Conservation (phyloP, 1,140 invertebrate genomes). For the Luehdorfia chinensis region DNA sequence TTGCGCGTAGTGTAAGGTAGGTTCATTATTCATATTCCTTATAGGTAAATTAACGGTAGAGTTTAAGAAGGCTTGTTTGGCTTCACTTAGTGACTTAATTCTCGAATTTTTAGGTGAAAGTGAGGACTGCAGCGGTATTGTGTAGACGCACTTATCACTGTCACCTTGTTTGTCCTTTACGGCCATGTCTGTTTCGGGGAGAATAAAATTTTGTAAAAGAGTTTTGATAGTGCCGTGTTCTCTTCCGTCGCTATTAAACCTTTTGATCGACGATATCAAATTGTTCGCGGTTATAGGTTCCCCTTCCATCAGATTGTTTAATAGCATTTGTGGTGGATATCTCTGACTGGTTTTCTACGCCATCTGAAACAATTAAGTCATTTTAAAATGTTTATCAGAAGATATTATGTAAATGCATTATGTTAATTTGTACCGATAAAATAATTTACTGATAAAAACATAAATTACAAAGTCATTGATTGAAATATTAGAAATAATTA, state of each 20-base stretch:
- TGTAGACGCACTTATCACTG: slow-evolving; percentile 53
- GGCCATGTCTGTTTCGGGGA: slow-evolving; percentile 62
- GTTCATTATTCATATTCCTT: slow-evolving; percentile 29
- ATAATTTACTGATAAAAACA: not conserved
- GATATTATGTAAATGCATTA: slow-evolving; percentile 24
- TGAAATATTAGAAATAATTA: not conserved
- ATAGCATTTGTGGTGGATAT: slow-evolving; percentile 58
- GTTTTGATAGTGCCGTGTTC: slow-evolving; percentile 58
- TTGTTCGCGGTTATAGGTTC: slow-evolving; percentile 50
- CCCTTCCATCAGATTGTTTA: slow-evolving; percentile 62
- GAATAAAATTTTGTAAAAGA: slow-evolving; percentile 58
- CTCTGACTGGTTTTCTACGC: slow-evolving; percentile 57
- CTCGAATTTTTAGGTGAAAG: slow-evolving; percentile 38
- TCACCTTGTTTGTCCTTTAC: slow-evolving; percentile 59
- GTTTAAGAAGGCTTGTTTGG: slow-evolving; percentile 58
- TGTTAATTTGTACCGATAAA: too few species aligned
- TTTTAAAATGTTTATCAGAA: slow-evolving; percentile 22
- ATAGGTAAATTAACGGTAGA: slow-evolving; percentile 37
- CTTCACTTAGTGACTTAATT: slow-evolving; percentile 51
- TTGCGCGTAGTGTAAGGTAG: slow-evolving; percentile 66
- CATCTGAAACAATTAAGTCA: slow-evolving; percentile 64
- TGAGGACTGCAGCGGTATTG: slow-evolving; percentile 49
- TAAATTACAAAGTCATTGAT: not conserved
- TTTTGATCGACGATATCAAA: slow-evolving; percentile 55
- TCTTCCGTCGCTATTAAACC: slow-evolving; percentile 46